phyloP scores from a whole-genome alignment of 2,888 invertebrate species.

The Fragum fragum region DNA sequence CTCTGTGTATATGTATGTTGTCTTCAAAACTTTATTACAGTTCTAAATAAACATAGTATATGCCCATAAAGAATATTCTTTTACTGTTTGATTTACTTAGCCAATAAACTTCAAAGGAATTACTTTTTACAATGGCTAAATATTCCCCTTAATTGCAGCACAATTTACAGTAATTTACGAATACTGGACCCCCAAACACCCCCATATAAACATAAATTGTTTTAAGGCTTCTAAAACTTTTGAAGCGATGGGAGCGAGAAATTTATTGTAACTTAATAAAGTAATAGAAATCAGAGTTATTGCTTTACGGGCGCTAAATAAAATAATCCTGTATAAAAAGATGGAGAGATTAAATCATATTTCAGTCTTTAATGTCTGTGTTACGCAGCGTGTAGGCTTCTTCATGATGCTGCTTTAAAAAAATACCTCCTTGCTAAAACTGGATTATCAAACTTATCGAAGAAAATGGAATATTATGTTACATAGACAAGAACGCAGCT shows the following conservation, averaged over 20 bases:
- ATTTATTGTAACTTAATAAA: conserved; percentile 64
- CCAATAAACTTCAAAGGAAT: conserved; percentile 45
- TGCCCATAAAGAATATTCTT: not conserved
- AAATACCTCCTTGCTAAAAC: no score
- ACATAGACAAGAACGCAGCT: no score
- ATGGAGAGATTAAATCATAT: conserved; percentile 12
- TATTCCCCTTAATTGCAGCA: conserved; percentile 40
- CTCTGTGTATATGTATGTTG: no score
- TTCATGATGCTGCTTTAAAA: no score
- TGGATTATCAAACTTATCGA: no score
- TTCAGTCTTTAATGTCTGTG: not conserved
- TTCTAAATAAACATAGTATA: no score
- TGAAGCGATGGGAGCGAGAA: conserved; percentile 49
- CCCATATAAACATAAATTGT: conserved; percentile 70
- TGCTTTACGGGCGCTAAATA: conserved; percentile 59
- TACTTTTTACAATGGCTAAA: conserved; percentile 39
- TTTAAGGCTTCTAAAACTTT: conserved; percentile 55
- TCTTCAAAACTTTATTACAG: no score
- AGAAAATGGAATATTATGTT: no score
- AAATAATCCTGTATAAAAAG: conserved; percentile 46
- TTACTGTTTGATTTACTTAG: conserved; percentile 40
- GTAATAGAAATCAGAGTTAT: conserved; percentile 41
- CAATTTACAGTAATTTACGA: conserved; percentile 64
- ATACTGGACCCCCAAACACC: conserved; percentile 30
- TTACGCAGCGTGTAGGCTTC: not conserved